Evolutionary conservation across 1,140 invertebrate genomes (phyloP).

Genomic region (Epicauta chinensis): DNA sequence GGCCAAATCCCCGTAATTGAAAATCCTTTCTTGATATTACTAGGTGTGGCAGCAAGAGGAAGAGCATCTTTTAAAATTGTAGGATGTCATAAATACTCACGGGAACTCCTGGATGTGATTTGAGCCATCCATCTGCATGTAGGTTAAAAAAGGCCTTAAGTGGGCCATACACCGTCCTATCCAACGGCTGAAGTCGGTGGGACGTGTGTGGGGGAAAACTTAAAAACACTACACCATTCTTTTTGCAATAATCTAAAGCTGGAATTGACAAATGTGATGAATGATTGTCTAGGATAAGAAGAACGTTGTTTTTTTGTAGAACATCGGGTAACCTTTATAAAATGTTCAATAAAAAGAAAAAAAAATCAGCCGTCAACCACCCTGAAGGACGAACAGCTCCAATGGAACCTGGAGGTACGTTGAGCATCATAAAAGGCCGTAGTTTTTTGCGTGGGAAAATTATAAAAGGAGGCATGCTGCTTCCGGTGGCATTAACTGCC

Average conservation of each 20-base stretch:
- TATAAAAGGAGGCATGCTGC: constrained; percentile 39
- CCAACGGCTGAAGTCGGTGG: constrained; percentile 15
- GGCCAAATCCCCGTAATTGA: no score
- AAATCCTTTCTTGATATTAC: no score
- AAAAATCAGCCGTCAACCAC: constrained; percentile 43
- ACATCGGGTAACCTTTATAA: constrained; percentile 38
- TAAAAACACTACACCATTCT: constrained; percentile 39
- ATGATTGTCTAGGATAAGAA: constrained; percentile 40
- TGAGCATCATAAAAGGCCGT: no score
- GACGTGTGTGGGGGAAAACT: constrained; percentile 13
- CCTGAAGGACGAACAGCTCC: constrained; percentile 39
- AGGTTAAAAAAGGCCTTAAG: constrained; percentile 9
- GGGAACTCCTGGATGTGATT: neutral
- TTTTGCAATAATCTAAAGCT: constrained; percentile 32
- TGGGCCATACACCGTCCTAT: constrained; percentile 16
- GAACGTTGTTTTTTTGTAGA: constrained; percentile 21
- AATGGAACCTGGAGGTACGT: neutral
- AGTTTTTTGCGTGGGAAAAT: constrained; percentile 32
- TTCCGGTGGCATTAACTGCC: constrained; percentile 38
- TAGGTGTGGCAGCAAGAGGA: no score
- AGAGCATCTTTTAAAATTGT: neutral
- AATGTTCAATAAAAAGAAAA: constrained; percentile 35
- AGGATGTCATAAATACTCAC: neutral
- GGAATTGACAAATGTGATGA: constrained; percentile 35
- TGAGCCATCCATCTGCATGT: constrained; percentile 3